Percentiles rank a stretch among this genome's conserved stretches.
phyloP scores from a whole-genome alignment of 2,113 vertebrate species.

The Patagioenas fasciata region DNA sequence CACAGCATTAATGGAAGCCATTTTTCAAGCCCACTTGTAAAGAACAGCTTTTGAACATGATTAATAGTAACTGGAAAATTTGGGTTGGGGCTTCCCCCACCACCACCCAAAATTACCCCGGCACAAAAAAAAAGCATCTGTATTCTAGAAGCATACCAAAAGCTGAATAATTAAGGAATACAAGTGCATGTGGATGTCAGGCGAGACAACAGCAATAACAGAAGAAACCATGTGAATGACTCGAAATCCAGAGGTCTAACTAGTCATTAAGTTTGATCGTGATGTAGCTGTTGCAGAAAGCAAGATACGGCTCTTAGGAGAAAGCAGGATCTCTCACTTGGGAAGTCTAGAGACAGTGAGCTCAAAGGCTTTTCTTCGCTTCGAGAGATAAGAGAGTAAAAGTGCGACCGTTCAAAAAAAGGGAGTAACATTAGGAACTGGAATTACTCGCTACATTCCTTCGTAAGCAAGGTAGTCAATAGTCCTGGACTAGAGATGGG shows the following conservation, averaged over 20 bases:
- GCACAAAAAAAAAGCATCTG: not conserved
- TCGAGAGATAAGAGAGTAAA: not conserved
- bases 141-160: not conserved
- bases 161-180: not conserved
- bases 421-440: not conserved
- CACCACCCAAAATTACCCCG: not conserved
- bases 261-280: not conserved
- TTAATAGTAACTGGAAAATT: not conserved
- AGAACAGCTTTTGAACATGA: not conserved
- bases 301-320: not conserved
- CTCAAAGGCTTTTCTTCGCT: not conserved
- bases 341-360: not conserved
- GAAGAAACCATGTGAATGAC: not conserved
- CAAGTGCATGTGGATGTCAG: not conserved
- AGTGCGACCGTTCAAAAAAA: not conserved
- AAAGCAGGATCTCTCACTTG: not conserved
- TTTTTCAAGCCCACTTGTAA: not conserved
- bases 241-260: not conserved
- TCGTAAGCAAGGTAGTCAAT: not conserved
- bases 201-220: not conserved
- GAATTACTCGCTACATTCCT: not conserved
- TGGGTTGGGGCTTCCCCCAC: rapidly evolving
- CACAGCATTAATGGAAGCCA: not conserved
- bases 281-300: not conserved
- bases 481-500: not conserved